Evolutionary conservation across 2,113 vertebrate genomes (phyloP).

Genomic region (Gopherus evgoodei): DNA sequence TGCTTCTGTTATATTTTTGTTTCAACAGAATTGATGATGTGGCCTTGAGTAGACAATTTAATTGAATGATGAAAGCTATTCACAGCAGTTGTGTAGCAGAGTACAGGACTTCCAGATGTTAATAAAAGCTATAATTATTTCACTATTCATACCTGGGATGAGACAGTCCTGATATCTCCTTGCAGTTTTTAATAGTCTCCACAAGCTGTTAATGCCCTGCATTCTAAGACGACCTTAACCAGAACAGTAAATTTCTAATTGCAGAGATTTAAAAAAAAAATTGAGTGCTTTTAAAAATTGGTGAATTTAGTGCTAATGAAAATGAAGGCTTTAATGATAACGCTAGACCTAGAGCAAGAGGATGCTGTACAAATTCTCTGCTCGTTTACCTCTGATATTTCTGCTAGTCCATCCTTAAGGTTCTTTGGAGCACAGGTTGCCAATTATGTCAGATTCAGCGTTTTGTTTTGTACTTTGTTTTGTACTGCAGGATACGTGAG

Average conservation of each 20-base stretch:
- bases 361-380: not conserved
- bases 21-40: constrained; percentile 42
- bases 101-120: constrained; percentile 7
- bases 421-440: not conserved
- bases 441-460: not conserved
- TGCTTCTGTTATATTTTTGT: constrained; percentile 15
- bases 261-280: not conserved
- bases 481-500: not conserved
- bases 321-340: not conserved
- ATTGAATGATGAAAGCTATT: constrained; percentile 56
- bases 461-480: not conserved
- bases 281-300: not conserved
- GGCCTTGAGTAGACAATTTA: constrained; percentile 61
- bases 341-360: not conserved
- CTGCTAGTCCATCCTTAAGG: not conserved
- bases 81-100: constrained; percentile 34
- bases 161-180: not conserved
- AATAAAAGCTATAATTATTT: not conserved
- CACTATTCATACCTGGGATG: not conserved
- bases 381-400: not conserved
- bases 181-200: not conserved
- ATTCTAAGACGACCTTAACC: not conserved
- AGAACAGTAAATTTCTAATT: not conserved
- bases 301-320: not conserved
- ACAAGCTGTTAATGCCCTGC: not conserved